Evolutionary conservation across 2,888 invertebrate species (phyloP).

Genomic region (Eulithis prunata): DNA sequence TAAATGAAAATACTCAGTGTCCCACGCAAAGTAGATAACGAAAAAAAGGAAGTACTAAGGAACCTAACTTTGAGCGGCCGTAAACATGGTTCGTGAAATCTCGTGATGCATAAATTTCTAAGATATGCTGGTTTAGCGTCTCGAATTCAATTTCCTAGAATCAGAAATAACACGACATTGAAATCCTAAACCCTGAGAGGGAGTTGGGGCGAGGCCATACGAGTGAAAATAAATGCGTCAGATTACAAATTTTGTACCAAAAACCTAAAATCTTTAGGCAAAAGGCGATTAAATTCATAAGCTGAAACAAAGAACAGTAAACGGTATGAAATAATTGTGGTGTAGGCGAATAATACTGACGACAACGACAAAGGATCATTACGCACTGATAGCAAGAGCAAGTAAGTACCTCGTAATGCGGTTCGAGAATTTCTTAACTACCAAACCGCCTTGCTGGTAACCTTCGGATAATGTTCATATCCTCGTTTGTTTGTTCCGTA

Average conservation of each 20-base stretch:
- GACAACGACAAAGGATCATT: slow-evolving; percentile 10
- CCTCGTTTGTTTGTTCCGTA: slow-evolving; percentile 65
- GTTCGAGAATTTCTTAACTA: slow-evolving; percentile 64
- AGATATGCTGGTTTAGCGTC: slow-evolving; percentile 9
- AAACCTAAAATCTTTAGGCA: no score
- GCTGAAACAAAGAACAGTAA: no score
- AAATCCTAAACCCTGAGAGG: slow-evolving; percentile 19
- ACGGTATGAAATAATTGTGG: background rate
- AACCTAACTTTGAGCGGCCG: background rate
- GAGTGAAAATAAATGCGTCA: slow-evolving; percentile 1
- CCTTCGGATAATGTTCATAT: slow-evolving; percentile 71
- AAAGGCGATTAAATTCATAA: no score
- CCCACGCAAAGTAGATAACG: no score
- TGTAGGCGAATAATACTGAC: background rate
- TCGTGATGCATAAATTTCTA: slow-evolving; percentile 5
- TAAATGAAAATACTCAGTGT: no score
- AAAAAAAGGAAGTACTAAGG: no score
- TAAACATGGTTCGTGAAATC: slow-evolving; percentile 6
- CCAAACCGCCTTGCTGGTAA: slow-evolving; percentile 69
- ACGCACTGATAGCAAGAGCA: slow-evolving; percentile 3
- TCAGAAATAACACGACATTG: slow-evolving; percentile 19
- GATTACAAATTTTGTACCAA: background rate
- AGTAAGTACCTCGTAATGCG: slow-evolving; percentile 10
- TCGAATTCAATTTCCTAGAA: slow-evolving; percentile 25
- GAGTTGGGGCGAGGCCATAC: slow-evolving; percentile 5